Evolutionary conservation across 2,113 vertebrate genomes (phyloP).

Genomic region (Seriola aureovittata): DNA sequence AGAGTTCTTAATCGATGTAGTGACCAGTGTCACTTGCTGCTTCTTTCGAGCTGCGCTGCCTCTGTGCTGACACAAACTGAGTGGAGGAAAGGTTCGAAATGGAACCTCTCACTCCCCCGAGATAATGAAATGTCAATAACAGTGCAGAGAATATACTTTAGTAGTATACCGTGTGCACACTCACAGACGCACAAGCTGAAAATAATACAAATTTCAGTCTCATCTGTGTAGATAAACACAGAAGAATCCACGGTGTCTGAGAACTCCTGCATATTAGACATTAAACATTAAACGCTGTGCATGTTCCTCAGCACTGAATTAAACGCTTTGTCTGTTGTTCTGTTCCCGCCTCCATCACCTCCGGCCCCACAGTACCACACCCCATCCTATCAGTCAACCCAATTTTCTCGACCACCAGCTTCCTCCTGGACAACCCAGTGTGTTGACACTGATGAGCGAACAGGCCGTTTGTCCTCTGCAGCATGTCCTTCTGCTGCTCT

Average conservation of each 20-base stretch:
- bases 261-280: background rate
- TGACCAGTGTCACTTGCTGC: background rate
- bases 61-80: constrained; percentile 18
- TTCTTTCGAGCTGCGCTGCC: background rate
- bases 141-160: background rate
- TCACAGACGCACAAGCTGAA: background rate
- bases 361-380: background rate
- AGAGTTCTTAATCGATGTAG: background rate
- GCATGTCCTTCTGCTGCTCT: constrained; percentile 20
- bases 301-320: background rate
- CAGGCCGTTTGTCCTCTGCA: constrained; percentile 31
- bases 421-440: constrained; percentile 22
- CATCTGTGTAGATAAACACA: background rate
- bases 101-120: constrained; percentile 4
- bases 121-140: constrained; percentile 21
- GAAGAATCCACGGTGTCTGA: background rate
- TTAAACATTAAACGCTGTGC: background rate
- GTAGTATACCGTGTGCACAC: background rate
- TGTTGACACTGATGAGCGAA: constrained; percentile 37
- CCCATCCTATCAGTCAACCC: background rate
- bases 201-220: background rate
- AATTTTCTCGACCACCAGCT: background rate
- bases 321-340: background rate
- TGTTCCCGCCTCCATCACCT: background rate
- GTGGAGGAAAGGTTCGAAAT: background rate